Evolutionary conservation across 2,113 vertebrate genomes (phyloP).

Genomic region (Peromyscus maniculatus): DNA sequence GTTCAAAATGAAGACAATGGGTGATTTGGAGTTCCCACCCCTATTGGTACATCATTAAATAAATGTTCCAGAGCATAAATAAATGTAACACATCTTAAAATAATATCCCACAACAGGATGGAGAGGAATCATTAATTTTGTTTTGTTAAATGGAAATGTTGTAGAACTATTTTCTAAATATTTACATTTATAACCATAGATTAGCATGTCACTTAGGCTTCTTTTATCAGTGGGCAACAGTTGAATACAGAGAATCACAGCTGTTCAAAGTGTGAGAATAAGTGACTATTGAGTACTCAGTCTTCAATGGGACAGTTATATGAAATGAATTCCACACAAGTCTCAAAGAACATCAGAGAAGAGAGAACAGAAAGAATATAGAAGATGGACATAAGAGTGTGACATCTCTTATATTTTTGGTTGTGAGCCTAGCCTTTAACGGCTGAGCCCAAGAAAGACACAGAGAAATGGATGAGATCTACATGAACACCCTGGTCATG

Average conservation of each 20-base stretch:
- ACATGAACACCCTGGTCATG: too few species aligned
- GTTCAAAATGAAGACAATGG: neutral
- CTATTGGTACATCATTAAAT: neutral
- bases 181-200: neutral
- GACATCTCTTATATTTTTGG: too few species aligned
- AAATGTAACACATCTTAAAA: too few species aligned
- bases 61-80: too few species aligned
- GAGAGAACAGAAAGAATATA: too few species aligned
- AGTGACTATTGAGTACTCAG: neutral
- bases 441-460: too few species aligned
- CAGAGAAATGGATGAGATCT: too few species aligned
- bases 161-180: neutral
- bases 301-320: neutral
- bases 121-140: neutral
- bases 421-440: too few species aligned
- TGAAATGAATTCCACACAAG: neutral
- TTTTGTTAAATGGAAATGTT: neutral
- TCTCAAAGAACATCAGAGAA: neutral
- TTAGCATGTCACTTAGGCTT: neutral
- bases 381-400: neutral
- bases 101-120: neutral
- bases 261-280: neutral
- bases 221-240: neutral
- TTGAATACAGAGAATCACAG: neutral
- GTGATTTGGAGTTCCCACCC: neutral